phyloP scores from a whole-genome alignment of 2,113 vertebrate species.

The Taxidea taxus region DNA sequence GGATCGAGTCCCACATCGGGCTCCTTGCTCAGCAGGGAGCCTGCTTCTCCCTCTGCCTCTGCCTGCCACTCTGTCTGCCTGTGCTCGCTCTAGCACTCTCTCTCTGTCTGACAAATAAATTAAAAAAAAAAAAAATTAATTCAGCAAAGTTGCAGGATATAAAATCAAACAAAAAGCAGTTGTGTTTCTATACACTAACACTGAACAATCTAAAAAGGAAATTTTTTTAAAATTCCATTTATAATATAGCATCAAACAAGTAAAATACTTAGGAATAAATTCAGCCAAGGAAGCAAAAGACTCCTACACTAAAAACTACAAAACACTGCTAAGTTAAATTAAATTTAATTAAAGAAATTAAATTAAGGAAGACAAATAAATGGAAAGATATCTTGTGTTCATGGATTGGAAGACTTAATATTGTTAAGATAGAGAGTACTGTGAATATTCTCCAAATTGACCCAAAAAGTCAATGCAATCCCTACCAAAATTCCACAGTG shows the following conservation, averaged over 20 bases:
- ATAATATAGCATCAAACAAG: not conserved
- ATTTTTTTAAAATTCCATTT: not conserved
- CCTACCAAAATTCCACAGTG: not conserved
- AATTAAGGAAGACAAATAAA: not conserved
- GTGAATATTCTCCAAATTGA: not conserved
- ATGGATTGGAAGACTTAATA: not conserved
- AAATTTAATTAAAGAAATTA: not conserved
- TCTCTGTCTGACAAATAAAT: no score
- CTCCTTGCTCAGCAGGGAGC: no score
- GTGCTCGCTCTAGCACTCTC: no score
- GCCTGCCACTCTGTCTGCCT: no score
- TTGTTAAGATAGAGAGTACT: not conserved
- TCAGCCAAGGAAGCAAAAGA: not conserved
- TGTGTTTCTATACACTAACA: not conserved
- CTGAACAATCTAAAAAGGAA: not conserved
- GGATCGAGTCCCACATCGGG: no score
- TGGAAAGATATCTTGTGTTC: not conserved
- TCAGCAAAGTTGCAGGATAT: not conserved
- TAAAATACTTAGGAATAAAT: not conserved
- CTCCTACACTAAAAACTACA: not conserved
- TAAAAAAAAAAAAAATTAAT: not conserved
- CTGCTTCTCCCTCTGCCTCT: no score
- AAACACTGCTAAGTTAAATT: not conserved
- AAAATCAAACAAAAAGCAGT: not conserved
- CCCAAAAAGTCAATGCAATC: not conserved